Base-by-base conservation (phyloP, 2,888 invertebrate species). In the Pseudanteris insignis region DNA sequence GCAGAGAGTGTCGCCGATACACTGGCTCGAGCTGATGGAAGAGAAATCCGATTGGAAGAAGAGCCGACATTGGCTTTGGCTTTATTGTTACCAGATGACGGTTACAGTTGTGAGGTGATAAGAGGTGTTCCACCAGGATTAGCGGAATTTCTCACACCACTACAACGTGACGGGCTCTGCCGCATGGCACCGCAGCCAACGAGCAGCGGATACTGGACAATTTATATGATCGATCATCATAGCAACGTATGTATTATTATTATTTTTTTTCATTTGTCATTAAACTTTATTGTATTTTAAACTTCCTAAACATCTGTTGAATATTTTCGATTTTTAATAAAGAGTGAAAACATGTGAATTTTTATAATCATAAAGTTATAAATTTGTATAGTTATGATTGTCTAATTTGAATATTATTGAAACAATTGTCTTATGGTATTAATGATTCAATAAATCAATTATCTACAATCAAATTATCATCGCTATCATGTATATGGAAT, bases 21-120 rank as follows among this genome's bases (percentile, higher is more conserved):
- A 75, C 83, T 95, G 65, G 92, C 93, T 5, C 84, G 92, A 25
- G 91, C 92, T 0, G 96, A 97, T 76, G 96, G 96, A 0, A 85
- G 94, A 8, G 92, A 94, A 81, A 84, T 94, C 58, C 86, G 91
- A 0, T 81, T 98, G 41, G 96, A 97, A 75, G 96, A 98, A 81
- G 96, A 96, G 76, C 89, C 90, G 18, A 90, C 92, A 70, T 85
- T 98, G 29, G 91, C 92, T 71, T 84, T 97, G 48, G 94, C 94
- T 0, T 88, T 99, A 68, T 83, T 99, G 36, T 86, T 98, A 51
- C 98, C 99, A 0, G 96, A 97, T 76, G 98, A 99, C 81, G 98
- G 96, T 11, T 97, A 96, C 82, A 96, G 96, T 75, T 96, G 95
- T 76, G 97, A 98, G 81, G 94, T 96, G 51, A 93, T 95, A 41